These are phyloP conservation scores for Octodon degus DNA, from an alignment of 2,113 vertebrate genomes.

Conservation along the genomic window DNA sequence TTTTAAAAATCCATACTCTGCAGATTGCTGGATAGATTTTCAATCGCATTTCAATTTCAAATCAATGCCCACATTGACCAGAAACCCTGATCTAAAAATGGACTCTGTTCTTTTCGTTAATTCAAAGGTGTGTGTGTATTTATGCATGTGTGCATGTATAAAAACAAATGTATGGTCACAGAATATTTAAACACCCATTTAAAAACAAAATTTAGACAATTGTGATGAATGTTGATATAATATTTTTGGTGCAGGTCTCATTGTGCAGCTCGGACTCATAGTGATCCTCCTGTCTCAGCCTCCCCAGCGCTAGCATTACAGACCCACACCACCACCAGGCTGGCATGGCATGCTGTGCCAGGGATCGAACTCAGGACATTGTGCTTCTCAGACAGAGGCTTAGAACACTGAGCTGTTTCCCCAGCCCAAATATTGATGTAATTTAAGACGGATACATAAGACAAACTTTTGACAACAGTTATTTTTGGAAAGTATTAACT, in stretches of 20 bases:
- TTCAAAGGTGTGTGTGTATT: background rate
- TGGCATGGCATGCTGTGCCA: too few species aligned
- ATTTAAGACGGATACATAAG: constrained; percentile 35
- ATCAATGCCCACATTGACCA: constrained; percentile 50
- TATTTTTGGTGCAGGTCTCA: background rate
- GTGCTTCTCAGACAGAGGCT: too few species aligned
- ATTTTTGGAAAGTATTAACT: constrained; percentile 32
- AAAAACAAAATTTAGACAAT: constrained; percentile 28
- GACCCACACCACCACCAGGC: too few species aligned
- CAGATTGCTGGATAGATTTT: constrained; percentile 65
- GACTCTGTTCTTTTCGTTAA: constrained; percentile 25
- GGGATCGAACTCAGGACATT: too few species aligned
- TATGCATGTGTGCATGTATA: background rate
- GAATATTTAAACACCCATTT: constrained; percentile 38
- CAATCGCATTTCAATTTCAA: constrained; percentile 66
- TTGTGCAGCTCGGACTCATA: too few species aligned
- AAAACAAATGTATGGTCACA: background rate
- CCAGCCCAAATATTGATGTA: background rate
- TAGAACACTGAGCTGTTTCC: too few species aligned
- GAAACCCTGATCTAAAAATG: constrained; percentile 53
- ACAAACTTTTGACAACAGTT: constrained; percentile 26
- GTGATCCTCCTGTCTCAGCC: too few species aligned
- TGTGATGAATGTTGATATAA: background rate
- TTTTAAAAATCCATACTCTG: constrained; percentile 66
- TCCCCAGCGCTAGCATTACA: too few species aligned